A percentile compares a stretch with the other conserved stretches of the same genome.
Evolutionary conservation across 2,888 invertebrate genomes (phyloP).

Genomic region (Mechanitis messenoides): DNA sequence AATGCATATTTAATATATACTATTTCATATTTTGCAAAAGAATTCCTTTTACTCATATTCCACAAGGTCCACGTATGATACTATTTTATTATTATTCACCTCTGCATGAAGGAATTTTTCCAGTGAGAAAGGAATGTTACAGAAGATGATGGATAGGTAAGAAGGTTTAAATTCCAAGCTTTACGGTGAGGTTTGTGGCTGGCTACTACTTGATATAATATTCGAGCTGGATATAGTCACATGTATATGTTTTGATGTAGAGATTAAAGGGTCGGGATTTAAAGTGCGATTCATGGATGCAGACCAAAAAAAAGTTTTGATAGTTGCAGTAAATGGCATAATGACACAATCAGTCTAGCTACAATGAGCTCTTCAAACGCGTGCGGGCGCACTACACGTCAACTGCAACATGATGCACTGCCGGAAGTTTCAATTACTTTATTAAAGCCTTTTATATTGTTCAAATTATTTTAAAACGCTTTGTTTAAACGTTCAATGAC

Average conservation of each 20-base stretch:
- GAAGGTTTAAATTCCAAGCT: neutral
- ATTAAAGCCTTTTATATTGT: slow-evolving; percentile 46
- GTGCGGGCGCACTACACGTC: slow-evolving; percentile 27
- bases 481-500: slow-evolving; percentile 26
- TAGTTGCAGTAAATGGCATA: neutral
- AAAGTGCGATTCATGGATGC: too few species aligned
- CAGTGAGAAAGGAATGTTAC: neutral
- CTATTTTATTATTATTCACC: slow-evolving; percentile 2
- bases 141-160: neutral
- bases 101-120: neutral
- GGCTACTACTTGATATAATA: too few species aligned
- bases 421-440: slow-evolving; percentile 61
- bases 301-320: slow-evolving; percentile 3
- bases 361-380: slow-evolving; percentile 19
- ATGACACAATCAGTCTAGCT: neutral
- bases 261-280: too few species aligned
- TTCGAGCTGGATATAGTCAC: too few species aligned
- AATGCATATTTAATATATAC: too few species aligned
- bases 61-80: neutral
- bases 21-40: too few species aligned
- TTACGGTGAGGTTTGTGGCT: neutral
- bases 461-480: slow-evolving; percentile 42
- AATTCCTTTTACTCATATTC: too few species aligned
- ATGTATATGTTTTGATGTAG: too few species aligned
- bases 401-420: slow-evolving; percentile 30